These are phyloP conservation scores for Octodon degus DNA, from an alignment of 2,113 vertebrate species.

Conservation along the genomic window DNA sequence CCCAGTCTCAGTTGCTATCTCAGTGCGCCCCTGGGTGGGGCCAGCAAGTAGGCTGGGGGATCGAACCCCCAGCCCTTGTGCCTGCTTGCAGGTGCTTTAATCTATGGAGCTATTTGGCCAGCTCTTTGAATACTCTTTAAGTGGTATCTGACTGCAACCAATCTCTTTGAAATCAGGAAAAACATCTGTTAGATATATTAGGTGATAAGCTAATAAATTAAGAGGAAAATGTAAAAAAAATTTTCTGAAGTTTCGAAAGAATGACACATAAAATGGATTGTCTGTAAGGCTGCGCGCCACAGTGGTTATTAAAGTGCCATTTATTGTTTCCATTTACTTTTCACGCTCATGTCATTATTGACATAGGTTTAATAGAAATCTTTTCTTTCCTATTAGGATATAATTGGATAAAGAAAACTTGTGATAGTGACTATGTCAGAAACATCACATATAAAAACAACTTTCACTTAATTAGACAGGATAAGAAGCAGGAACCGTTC, in stretches of 20 bases:
- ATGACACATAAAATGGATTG: not conserved
- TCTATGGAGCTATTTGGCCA: too few relatives aligned
- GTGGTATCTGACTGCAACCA: not conserved
- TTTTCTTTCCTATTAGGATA: not conserved
- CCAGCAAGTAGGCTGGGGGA: too few relatives aligned
- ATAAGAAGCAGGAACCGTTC: not conserved
- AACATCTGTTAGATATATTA: not conserved
- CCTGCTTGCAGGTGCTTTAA: too few relatives aligned
- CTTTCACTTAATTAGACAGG: not conserved
- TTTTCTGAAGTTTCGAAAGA: not conserved
- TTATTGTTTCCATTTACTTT: not conserved
- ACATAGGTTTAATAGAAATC: not conserved
- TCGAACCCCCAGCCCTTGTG: too few relatives aligned
- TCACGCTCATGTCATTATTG: not conserved
- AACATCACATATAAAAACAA: not conserved
- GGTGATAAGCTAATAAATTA: not conserved
- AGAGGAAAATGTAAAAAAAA: constrained; percentile 13
- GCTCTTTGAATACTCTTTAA: not conserved
- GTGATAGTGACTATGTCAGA: not conserved
- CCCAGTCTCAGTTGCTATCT: too few relatives aligned
- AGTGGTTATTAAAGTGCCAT: not conserved
- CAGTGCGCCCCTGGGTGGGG: too few relatives aligned
- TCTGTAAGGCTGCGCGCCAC: not conserved
- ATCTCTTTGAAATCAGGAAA: not conserved
- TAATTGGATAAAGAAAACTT: constrained; percentile 16